These are phyloP conservation scores for Chromoteleia sp. DNA, from an alignment of 2,888 invertebrate genomes.

Conservation along the genomic window DNA sequence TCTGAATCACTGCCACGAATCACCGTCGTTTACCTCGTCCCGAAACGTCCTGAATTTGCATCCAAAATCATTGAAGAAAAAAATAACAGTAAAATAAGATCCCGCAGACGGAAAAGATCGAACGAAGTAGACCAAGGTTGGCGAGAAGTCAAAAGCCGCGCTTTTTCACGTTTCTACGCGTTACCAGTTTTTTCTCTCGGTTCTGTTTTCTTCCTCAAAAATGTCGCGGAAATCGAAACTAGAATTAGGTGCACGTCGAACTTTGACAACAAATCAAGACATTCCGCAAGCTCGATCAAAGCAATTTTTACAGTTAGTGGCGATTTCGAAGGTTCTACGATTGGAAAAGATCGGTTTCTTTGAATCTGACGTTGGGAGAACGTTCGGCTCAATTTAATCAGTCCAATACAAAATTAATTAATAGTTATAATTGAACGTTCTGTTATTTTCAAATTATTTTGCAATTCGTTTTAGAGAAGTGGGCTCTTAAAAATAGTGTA, in stretches of 20 bases:
- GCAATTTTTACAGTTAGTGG: not conserved
- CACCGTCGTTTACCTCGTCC: constrained; percentile 66
- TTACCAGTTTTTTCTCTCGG: not conserved
- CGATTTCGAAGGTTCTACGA: not conserved
- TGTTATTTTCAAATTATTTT: no score
- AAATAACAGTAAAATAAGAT: not conserved
- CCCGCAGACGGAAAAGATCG: not conserved
- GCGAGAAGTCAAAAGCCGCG: constrained; percentile 18
- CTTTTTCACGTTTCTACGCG: constrained; percentile 55
- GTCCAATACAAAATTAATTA: no score
- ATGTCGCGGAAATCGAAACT: constrained; percentile 7
- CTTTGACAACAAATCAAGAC: not conserved
- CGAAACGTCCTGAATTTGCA: constrained; percentile 57
- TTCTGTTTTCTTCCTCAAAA: constrained; percentile 26
- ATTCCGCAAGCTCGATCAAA: constrained; percentile 8
- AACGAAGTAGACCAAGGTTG: constrained; percentile 17
- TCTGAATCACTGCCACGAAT: constrained; percentile 73
- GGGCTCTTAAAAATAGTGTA: no score
- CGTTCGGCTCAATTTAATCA: no score
- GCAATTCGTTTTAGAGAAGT: no score
- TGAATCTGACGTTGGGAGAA: no score
- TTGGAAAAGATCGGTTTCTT: not conserved
- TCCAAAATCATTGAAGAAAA: constrained; percentile 5
- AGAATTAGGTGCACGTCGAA: constrained; percentile 21
- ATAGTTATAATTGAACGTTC: no score